Conservation (phyloP, 1,140 invertebrate genomes). For the Panonychus citri region DNA sequence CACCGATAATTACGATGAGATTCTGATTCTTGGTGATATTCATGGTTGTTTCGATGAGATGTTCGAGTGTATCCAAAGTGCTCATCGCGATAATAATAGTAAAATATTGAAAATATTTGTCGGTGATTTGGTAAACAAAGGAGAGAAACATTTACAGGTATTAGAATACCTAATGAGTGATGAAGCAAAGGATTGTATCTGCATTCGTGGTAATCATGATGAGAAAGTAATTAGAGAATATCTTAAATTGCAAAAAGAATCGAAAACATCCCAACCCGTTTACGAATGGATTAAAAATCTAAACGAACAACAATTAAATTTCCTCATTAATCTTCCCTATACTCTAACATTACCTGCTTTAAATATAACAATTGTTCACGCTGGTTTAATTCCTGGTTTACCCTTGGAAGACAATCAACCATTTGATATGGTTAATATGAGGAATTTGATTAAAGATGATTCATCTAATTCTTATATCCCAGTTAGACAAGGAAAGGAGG, state of each 20-base stretch:
- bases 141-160: conserved; percentile 20
- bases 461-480: no score
- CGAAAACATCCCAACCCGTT: conserved; percentile 12
- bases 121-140: conserved; percentile 24
- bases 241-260: conserved; percentile 6
- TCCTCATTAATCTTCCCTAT: conserved; percentile 20
- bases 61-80: conserved; percentile 15
- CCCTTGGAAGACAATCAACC: conserved; percentile 16
- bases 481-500: conserved; percentile 12
- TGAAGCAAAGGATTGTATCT: conserved; percentile 2
- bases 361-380: conserved; percentile 22
- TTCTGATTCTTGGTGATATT: conserved; percentile 24
- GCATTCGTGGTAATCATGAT: conserved; percentile 16
- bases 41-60: conserved; percentile 24
- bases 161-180: conserved; percentile 13
- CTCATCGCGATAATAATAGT: neutral
- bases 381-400: conserved; percentile 21
- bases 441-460: conserved; percentile 18
- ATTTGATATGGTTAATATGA: conserved; percentile 20
- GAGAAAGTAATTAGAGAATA: conserved; percentile 14
- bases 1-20: conserved; percentile 12
- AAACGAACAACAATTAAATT: conserved; percentile 18
- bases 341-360: conserved; percentile 21
- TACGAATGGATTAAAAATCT: conserved; percentile 19
- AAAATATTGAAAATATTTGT: conserved; percentile 20